Evolutionary conservation across 2,888 invertebrate species (phyloP).

Genomic region (Rhamnusium bicolor): DNA sequence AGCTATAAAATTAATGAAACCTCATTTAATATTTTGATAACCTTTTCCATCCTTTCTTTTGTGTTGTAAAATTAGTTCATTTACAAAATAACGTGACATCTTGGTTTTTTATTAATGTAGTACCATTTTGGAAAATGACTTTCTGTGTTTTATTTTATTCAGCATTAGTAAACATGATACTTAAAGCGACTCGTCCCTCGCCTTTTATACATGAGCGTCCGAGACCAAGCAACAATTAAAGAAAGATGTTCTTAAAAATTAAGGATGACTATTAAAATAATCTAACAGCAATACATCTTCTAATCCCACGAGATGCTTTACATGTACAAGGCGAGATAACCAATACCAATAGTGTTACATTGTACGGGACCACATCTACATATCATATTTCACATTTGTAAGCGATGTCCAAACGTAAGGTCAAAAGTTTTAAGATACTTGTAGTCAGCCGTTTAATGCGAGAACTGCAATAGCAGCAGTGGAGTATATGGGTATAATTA

Average conservation of each 20-base stretch:
- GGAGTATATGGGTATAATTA: too few relatives aligned
- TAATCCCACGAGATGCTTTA: constrained; percentile 28
- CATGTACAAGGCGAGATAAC: constrained; percentile 34
- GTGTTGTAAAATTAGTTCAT: not conserved
- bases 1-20: not conserved
- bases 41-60: not conserved
- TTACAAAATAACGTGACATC: not conserved
- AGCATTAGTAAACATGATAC: not conserved
- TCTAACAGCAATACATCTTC: constrained; percentile 26
- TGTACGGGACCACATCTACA: constrained; percentile 24
- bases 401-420: constrained; percentile 10
- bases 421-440: constrained; percentile 5
- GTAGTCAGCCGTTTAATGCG: not conserved
- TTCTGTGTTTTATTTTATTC: not conserved
- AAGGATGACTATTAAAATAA: constrained; percentile 32
- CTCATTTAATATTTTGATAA: not conserved
- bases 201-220: not conserved
- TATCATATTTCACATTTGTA: constrained; percentile 33
- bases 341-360: constrained; percentile 25
- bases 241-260: constrained; percentile 15
- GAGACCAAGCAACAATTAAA: not conserved
- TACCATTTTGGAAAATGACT: not conserved
- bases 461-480: not conserved
- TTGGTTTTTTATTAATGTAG: not conserved
- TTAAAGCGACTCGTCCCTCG: not conserved